Percentiles rank a stretch among this genome's conserved stretches.
Conservation (phyloP, 2,797 vertebrate species). For the Garrulus glandarius region DNA sequence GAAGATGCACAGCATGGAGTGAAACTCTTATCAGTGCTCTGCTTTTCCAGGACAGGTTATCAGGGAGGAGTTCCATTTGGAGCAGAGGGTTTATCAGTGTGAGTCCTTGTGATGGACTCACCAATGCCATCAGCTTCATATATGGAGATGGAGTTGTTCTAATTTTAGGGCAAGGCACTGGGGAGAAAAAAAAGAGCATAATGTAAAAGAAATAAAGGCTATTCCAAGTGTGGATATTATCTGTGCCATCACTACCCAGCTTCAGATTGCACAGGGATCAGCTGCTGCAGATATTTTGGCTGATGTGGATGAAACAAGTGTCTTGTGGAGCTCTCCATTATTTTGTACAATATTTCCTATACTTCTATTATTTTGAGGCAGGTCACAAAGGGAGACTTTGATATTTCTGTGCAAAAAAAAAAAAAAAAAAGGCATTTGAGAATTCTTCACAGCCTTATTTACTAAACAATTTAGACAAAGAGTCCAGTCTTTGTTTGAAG, state of each 20-base stretch:
- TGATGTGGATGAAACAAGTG: background rate
- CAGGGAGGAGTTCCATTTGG: background rate
- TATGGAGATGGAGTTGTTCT: background rate
- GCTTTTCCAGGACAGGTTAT: background rate
- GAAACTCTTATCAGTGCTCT: background rate
- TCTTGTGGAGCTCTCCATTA: background rate
- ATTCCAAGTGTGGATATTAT: background rate
- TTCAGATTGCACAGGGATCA: background rate
- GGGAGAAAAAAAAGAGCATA: fast-evolving
- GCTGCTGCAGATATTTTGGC: background rate
- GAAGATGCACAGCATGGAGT: background rate
- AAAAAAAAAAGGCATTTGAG: background rate
- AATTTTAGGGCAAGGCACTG: background rate
- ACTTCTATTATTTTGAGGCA: background rate
- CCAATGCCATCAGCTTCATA: background rate
- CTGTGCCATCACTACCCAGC: background rate
- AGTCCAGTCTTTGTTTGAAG: background rate
- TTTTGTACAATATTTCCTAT: background rate
- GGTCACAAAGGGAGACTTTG: background rate
- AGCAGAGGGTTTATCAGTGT: background rate
- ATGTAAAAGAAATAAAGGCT: background rate
- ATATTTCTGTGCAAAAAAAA: background rate
- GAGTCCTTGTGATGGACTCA: background rate
- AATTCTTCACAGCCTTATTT: background rate
- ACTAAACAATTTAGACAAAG: background rate